phyloP scores from a whole-genome alignment of 1,140 invertebrate species.

The Dendroctonus valens region DNA sequence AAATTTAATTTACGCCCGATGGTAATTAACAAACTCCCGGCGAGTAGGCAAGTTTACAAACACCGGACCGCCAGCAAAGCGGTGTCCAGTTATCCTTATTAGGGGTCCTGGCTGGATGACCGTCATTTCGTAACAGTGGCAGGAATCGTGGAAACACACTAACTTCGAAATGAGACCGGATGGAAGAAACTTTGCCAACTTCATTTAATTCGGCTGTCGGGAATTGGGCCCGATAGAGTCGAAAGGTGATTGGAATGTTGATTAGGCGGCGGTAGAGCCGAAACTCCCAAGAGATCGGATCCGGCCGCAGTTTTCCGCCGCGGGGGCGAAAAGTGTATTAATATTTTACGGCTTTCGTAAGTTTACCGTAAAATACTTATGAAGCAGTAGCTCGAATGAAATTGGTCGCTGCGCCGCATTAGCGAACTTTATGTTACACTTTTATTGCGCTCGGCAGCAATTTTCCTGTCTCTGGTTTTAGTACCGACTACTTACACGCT shows the following conservation, averaged over 20 bases:
- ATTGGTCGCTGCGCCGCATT: slow-evolving; percentile 26
- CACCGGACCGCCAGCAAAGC: no score
- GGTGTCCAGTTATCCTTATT: no score
- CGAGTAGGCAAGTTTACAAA: no score
- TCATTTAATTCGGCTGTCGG: slow-evolving; percentile 47
- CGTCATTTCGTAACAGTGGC: no score
- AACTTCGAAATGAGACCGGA: slow-evolving; percentile 2
- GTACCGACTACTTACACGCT: neutral
- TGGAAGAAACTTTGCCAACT: slow-evolving; percentile 40
- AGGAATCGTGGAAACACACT: no score
- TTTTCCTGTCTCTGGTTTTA: slow-evolving; percentile 8
- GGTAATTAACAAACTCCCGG: neutral
- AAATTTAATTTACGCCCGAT: slow-evolving; percentile 8
- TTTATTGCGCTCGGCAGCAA: slow-evolving; percentile 12
- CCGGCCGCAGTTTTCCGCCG: slow-evolving; percentile 17
- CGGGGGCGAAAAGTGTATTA: slow-evolving; percentile 44
- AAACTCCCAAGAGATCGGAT: slow-evolving; percentile 32
- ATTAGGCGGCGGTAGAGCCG: slow-evolving; percentile 41
- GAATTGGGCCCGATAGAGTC: slow-evolving; percentile 47
- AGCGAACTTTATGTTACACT: slow-evolving; percentile 20
- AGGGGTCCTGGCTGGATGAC: no score
- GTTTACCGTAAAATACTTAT: slow-evolving; percentile 45
- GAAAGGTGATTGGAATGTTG: slow-evolving; percentile 49
- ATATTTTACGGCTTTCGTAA: slow-evolving; percentile 46
- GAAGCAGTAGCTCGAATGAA: slow-evolving; percentile 34